These are phyloP conservation scores for Porites evermanni DNA, from an alignment of 92 coral and sea anemone genomes.

Conservation along the genomic window DNA sequence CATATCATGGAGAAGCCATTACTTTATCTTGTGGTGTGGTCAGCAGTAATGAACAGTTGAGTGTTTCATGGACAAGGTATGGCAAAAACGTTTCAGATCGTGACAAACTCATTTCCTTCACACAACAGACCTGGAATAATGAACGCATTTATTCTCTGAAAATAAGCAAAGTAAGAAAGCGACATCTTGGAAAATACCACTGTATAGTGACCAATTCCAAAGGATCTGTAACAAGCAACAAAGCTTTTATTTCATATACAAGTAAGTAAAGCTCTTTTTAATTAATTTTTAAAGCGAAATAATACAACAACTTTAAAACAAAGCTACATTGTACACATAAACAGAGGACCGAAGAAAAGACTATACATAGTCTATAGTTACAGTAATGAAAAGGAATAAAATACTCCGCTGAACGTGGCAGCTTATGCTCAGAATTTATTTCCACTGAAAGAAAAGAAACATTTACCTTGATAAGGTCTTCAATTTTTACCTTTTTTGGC, in stretches of 20 bases:
- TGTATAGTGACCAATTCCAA: conserved; percentile 57
- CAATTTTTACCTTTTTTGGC: too few relatives aligned
- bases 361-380: too few relatives aligned
- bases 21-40: conserved; percentile 75
- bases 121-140: conserved; percentile 9
- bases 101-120: not conserved
- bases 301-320: too few relatives aligned
- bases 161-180: conserved; percentile 8
- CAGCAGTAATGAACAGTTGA: conserved; percentile 26
- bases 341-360: too few relatives aligned
- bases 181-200: conserved; percentile 65
- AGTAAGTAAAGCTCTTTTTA: conserved; percentile 15
- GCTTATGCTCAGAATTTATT: too few relatives aligned
- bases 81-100: conserved; percentile 28
- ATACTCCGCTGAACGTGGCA: too few relatives aligned
- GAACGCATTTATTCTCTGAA: conserved; percentile 42
- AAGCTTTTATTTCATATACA: conserved; percentile 27
- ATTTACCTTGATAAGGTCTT: too few relatives aligned
- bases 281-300: too few relatives aligned
- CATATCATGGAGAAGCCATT: conserved; percentile 43
- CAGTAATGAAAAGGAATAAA: too few relatives aligned
- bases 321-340: too few relatives aligned
- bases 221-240: conserved; percentile 42
- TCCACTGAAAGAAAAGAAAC: too few relatives aligned
- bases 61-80: conserved; percentile 73